phyloP scores from a whole-genome alignment of 2,797 vertebrate genomes.

The Leptodactylus fallax region DNA sequence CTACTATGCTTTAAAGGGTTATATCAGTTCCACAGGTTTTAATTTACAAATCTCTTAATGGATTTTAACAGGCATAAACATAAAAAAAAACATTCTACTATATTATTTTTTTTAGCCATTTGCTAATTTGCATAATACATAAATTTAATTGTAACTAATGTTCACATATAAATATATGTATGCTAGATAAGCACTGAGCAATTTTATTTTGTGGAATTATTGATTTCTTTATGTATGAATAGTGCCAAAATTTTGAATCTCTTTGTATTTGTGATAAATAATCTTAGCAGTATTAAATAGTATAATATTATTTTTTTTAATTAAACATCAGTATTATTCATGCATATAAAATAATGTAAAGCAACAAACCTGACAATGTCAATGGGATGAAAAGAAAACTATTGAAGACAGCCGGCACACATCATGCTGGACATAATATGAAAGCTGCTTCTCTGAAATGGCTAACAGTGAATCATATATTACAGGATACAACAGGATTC shows the following conservation, averaged over 20 bases:
- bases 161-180: too few relatives aligned
- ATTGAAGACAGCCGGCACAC: constrained; percentile 1
- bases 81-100: too few relatives aligned
- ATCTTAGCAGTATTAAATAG: background rate
- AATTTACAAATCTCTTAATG: too few relatives aligned
- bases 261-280: too few relatives aligned
- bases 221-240: too few relatives aligned
- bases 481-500: constrained; percentile 74
- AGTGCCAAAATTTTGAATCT: too few relatives aligned
- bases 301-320: background rate
- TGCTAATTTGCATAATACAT: too few relatives aligned
- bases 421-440: constrained; percentile 30
- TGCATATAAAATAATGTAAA: background rate
- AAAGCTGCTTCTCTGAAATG: constrained; percentile 39
- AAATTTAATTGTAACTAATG: too few relatives aligned
- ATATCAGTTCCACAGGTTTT: too few relatives aligned
- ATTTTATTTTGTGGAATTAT: background rate
- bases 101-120: too few relatives aligned
- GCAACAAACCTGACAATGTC: background rate
- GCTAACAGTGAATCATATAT: constrained; percentile 65
- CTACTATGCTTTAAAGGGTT: too few relatives aligned
- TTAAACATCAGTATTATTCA: background rate
- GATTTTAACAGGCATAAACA: too few relatives aligned
- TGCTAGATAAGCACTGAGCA: background rate
- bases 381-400: background rate